Conservation (phyloP, 2,888 invertebrate genomes). For the Dione vanillae region DNA sequence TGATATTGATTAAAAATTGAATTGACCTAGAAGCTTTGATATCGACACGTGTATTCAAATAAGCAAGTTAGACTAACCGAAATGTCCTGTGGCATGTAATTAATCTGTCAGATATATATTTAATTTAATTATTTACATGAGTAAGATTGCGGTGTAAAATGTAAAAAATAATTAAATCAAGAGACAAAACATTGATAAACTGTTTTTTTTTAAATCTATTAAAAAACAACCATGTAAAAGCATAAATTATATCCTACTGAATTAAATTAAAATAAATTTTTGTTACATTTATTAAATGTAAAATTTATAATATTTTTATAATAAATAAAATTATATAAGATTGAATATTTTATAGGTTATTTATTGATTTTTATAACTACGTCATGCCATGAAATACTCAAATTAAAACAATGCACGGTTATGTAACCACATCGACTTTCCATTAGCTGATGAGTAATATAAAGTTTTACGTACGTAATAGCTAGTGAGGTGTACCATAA, state of each 20-base stretch:
- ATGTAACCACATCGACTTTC: slow-evolving; percentile 26
- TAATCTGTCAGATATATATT: not conserved
- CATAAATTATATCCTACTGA: no score
- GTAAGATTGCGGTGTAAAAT: no score
- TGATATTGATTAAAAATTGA: slow-evolving; percentile 39
- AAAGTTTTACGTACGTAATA: slow-evolving; percentile 35
- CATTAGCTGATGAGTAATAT: slow-evolving; percentile 40
- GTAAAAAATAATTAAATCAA: no score
- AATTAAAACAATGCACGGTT: not conserved
- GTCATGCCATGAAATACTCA: not conserved
- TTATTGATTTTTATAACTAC: no score
- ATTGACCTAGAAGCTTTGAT: slow-evolving; percentile 36
- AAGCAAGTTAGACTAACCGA: not conserved
- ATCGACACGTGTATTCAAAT: not conserved
- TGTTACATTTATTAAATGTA: no score
- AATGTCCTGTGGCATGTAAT: not conserved
- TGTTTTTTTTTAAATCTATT: no score
- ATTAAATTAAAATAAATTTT: no score
- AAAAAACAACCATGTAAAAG: no score
- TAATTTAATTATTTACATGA: not conserved
- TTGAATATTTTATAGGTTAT: no score
- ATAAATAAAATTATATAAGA: no score
- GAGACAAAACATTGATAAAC: no score
- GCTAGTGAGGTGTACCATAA: slow-evolving; percentile 27
- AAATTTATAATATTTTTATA: no score